These are phyloP conservation scores for Archilochus colubris DNA, from an alignment of 2,113 vertebrate genomes.

Conservation along the genomic window DNA sequence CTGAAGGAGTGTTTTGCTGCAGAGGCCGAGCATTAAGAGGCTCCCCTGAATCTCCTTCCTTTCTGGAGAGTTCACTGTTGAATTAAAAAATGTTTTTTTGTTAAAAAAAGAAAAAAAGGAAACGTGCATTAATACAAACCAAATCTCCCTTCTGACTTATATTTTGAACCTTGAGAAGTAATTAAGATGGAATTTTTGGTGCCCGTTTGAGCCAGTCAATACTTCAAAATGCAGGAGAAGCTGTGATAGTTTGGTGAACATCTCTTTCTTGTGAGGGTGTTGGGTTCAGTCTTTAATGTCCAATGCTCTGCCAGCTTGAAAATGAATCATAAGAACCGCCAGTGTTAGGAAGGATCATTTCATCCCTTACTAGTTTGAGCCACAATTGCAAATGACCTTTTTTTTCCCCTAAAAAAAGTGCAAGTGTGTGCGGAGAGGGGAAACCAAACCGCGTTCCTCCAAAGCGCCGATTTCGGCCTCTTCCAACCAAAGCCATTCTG, in stretches of 20 bases:
- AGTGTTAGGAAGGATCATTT: background rate
- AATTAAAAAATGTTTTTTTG: background rate
- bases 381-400: background rate
- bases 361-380: background rate
- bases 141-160: background rate
- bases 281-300: background rate
- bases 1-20: constrained; percentile 13
- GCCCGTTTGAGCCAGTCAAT: background rate
- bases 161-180: background rate
- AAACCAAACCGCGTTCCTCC: background rate
- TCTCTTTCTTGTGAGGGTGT: background rate
- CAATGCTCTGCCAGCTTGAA: background rate
- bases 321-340: background rate
- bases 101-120: background rate
- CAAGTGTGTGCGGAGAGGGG: accelerated
- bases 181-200: background rate
- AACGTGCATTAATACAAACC: background rate
- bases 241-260: background rate
- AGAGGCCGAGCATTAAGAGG: constrained; percentile 12
- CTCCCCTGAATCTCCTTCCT: background rate
- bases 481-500: too few species aligned
- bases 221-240: background rate
- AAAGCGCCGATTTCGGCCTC: too few species aligned
- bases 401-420: background rate
- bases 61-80: background rate